Evolutionary conservation across 2,113 vertebrate species (phyloP), one percentile per base, ranked within the genome.

Genomic region (Halichoeres trimaculatus): DNA sequence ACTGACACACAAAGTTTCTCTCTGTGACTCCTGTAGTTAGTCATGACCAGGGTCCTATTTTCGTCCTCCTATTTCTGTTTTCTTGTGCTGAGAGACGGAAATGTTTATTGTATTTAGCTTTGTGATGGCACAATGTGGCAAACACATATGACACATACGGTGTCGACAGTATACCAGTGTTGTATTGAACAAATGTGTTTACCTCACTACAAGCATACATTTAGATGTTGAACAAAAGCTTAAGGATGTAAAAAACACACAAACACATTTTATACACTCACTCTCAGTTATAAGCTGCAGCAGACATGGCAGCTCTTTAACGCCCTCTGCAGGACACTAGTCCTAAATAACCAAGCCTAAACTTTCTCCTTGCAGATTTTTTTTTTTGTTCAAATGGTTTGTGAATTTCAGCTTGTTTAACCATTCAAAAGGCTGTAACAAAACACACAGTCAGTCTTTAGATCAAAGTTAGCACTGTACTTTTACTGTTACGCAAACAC

Each of bases 261-360:
- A 59, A 56, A 41, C n/a, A 22, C 14, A n/a, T n/a, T n/a, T n/a
- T n/a, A 16, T 20, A 48, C 20, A 70, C 52, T n/a, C 34, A 53
- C 9, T 52, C 16, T 5, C 26, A 48, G 13, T 19, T 0, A 14
- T 50, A 23, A 13, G 45, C 45, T 59, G 41, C 13, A 20, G 20
- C 34, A 53, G 40, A 60, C 22, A 23, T 56, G 35, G 41, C 24
- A 76, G 81, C 79, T 86, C 85, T 88, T 74, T 82, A 82, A 66
- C 84, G 51, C 78, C 88, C 80, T 83, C 88, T 91, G 59, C 70
- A 85, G 90, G 88, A 78, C 36, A 56, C 55, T 38, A 40, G 13
- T 1, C 16, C 10, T 23, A 36, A 59, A 70, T 56, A 45, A 78
- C 48, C 22, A 71, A 48, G 36, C 30, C 70, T 19, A 38, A 12